Evolutionary conservation across 1,140 invertebrate genomes (phyloP).

Genomic region (Eumeta japonica): DNA sequence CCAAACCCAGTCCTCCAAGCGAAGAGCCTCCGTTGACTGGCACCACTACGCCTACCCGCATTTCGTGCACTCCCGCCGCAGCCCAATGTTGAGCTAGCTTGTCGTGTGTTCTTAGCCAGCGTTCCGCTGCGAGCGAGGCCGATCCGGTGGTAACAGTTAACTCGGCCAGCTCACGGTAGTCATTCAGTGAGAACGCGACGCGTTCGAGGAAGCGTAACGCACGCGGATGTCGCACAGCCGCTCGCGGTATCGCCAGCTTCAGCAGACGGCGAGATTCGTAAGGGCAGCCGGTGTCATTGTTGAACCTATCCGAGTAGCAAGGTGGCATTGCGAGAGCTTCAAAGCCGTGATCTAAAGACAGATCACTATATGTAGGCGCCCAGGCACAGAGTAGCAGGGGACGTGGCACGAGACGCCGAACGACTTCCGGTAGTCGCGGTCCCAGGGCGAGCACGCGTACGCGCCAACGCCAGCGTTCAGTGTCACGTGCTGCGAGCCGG

Average conservation of each 20-base stretch:
- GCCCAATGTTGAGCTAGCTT: constrained; percentile 10
- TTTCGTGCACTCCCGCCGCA: constrained; percentile 18
- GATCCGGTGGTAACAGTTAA: no score
- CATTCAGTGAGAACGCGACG: no score
- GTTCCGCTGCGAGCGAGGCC: no score
- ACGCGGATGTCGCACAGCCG: no score
- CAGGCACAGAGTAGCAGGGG: background rate
- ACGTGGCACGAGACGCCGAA: no score
- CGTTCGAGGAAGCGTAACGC: no score
- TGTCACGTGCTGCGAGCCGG: constrained; percentile 9
- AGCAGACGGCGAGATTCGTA: constrained; percentile 29
- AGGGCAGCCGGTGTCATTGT: constrained; percentile 14
- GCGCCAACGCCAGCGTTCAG: constrained; percentile 7
- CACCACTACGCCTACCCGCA: constrained; percentile 18
- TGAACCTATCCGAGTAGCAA: constrained; percentile 11
- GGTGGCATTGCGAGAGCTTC: constrained; percentile 22
- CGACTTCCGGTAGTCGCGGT: no score
- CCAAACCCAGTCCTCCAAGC: background rate
- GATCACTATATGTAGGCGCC: background rate
- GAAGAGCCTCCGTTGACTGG: constrained; percentile 15
- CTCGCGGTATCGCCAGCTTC: constrained; percentile 24
- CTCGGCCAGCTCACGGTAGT: no score
- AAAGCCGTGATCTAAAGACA: background rate
- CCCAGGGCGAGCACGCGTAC: constrained; percentile 15
- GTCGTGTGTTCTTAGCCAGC: background rate